Base-by-base conservation (phyloP, 2,797 vertebrate genomes). In the Zenarchopterus dispar region DNA sequence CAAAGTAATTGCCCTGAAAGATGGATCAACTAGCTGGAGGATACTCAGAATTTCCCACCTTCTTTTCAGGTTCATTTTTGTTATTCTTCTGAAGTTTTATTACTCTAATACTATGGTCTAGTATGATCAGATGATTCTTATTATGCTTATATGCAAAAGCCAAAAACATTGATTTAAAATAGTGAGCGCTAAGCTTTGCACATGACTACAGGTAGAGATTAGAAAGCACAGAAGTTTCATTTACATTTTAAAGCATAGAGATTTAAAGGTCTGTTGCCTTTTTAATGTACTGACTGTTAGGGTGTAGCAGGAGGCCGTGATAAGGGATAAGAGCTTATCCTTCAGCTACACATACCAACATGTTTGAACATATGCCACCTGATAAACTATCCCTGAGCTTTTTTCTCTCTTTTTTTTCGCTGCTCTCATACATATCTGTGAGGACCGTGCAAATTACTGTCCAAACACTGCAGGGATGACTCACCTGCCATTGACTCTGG, bases 401-500 rank as follows among this genome's bases (percentile, higher is more conserved):
- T 66, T 17, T 23, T n/a, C 11, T 15, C n/a, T n/a, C 5, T 33
- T 66, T 69, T 55, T 71, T 58, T 62, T 49, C 57, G 22, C 88
- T 78, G 74, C 77, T 76, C 78, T 76, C 54, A 87, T 80, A 84
- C 80, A 91, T 88, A 91, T 92, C 75, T 91, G 67, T 88, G 84
- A 93, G 65, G 83, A 73, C 63, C 7, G 48, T 92, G 91, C 76
- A 91, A 93, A 92, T 84, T 67, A 77, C 89, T 91, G 86, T 90
- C 89, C 89, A 94, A 92, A 93, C 89, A 93, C 66, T 67, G 66
- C 54, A 33, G 48, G 28, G 69, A 49, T 62, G 76, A 88, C 76
- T 92, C 85, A 88, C 85, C 81, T 88, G 67, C 76, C 55, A 45
- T 69, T 47, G 62, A 73, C 71, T 69, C 33, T 8, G 23, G 43